These are phyloP conservation scores for Noctilio leporinus DNA, from an alignment of 2,113 vertebrate genomes.

Conservation along the genomic window DNA sequence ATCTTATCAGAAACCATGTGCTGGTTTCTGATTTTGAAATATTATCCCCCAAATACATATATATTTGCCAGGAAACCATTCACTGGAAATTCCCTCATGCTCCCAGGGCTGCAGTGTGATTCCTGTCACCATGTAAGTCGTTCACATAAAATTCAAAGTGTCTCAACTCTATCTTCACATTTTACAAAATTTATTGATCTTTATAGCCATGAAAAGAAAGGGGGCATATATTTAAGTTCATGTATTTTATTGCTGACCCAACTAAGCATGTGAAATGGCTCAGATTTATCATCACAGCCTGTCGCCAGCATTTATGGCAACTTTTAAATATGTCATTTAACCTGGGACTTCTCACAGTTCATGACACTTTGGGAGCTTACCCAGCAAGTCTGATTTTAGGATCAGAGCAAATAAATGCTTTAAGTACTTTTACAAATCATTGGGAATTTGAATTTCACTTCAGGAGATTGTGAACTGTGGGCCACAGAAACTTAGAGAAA, in stretches of 20 bases:
- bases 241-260: slow-evolving; percentile 31
- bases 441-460: background rate
- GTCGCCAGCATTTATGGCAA: background rate
- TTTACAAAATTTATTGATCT: slow-evolving; percentile 56
- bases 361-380: background rate
- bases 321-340: slow-evolving; percentile 41
- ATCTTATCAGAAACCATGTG: slow-evolving; percentile 3
- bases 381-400: background rate
- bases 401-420: background rate
- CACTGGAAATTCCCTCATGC: background rate
- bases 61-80: slow-evolving; percentile 29
- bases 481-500: background rate
- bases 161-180: slow-evolving; percentile 27
- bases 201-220: slow-evolving; percentile 8
- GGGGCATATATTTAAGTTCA: slow-evolving; percentile 37
- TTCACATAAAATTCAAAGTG: slow-evolving; percentile 25
- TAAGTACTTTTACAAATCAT: slow-evolving; percentile 54
- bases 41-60: background rate
- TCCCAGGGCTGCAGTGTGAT: background rate
- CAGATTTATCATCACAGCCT: slow-evolving; percentile 11
- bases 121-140: background rate
- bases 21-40: slow-evolving; percentile 15
- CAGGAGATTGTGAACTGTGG: background rate
- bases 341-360: background rate
- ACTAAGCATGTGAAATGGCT: background rate